Conservation (phyloP, 2,888 invertebrate genomes). For the Loripinus fragilis region DNA sequence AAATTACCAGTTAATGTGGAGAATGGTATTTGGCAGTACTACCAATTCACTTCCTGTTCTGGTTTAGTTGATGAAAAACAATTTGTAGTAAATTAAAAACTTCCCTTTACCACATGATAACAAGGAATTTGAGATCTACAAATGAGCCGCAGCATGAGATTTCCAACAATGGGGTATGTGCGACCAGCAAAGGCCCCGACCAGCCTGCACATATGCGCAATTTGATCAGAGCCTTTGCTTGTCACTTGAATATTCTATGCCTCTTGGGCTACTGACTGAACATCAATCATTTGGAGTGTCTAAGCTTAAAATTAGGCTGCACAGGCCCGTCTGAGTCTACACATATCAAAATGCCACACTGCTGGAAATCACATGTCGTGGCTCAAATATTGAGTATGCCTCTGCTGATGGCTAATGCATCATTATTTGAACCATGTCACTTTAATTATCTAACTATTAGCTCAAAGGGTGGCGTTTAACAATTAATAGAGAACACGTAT, state of each 20-base stretch:
- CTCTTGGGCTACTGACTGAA: too few relatives aligned
- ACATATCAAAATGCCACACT: too few relatives aligned
- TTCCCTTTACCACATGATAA: background rate
- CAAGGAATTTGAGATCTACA: background rate
- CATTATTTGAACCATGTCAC: background rate
- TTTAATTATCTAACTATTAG: background rate
- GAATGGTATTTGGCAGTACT: background rate
- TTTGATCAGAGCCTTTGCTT: too few relatives aligned
- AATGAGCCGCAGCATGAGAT: too few relatives aligned
- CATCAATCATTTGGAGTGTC: too few relatives aligned
- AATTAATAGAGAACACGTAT: conserved; percentile 3
- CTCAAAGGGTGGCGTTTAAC: background rate
- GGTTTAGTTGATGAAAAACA: background rate
- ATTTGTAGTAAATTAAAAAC: background rate
- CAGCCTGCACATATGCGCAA: too few relatives aligned
- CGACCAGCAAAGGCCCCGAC: too few relatives aligned
- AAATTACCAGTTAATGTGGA: background rate
- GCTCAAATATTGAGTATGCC: background rate
- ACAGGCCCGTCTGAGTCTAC: too few relatives aligned
- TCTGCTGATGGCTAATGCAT: background rate
- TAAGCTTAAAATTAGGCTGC: too few relatives aligned
- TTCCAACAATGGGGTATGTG: too few relatives aligned
- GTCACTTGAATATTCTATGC: too few relatives aligned
- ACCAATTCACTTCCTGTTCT: conserved; percentile 11
- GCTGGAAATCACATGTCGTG: too few relatives aligned